Conservation (phyloP, 2,113 vertebrate species). For the Eonycteris spelaea region DNA sequence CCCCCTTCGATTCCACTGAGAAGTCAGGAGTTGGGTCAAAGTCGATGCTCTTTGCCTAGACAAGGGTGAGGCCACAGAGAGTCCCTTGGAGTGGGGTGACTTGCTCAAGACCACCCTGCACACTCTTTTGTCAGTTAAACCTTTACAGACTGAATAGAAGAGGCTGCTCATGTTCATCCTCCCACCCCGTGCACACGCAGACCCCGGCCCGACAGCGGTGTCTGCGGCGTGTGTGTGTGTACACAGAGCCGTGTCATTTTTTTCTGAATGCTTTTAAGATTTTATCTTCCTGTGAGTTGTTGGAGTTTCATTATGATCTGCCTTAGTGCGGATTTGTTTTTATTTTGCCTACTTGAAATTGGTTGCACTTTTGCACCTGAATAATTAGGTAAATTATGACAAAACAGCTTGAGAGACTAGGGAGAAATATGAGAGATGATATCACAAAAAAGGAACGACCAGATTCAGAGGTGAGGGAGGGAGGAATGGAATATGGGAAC, state of each 20-base stretch:
- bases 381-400: neutral
- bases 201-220: no score
- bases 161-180: no score
- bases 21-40: accelerated
- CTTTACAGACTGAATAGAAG: neutral
- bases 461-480: neutral
- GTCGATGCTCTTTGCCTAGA: neutral
- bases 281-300: neutral
- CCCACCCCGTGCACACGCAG: accelerated
- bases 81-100: accelerated
- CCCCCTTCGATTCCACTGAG: accelerated
- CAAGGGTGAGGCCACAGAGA: neutral
- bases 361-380: neutral
- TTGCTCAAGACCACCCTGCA: neutral
- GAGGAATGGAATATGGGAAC: neutral
- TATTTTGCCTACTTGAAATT: neutral
- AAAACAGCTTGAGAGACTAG: neutral
- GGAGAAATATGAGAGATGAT: neutral
- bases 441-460: neutral
- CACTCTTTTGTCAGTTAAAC: neutral
- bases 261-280: neutral
- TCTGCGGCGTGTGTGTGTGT: neutral
- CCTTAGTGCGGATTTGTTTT: neutral
- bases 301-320: neutral
- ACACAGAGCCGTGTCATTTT: neutral